Percentiles rank a stretch among this genome's conserved stretches.
Evolutionary conservation across 2,888 invertebrate genomes (phyloP).

Genomic region (Philereme transversata): DNA sequence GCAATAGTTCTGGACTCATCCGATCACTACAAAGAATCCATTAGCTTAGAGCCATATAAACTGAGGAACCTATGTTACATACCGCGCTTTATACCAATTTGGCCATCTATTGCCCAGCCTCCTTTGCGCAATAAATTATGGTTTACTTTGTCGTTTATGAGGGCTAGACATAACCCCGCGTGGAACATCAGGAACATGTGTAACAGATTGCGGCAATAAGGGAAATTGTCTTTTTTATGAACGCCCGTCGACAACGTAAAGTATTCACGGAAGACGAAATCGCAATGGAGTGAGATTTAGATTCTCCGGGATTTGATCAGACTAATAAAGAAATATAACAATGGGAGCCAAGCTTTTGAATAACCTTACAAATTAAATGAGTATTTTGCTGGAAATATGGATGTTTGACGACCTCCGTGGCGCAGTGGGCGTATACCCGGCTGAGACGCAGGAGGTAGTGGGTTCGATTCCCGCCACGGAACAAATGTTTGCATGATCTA

Average conservation of each 20-base stretch:
- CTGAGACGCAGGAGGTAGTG: no score
- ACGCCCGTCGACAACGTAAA: constrained; percentile 73
- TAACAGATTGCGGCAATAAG: constrained; percentile 83
- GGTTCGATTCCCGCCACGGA: no score
- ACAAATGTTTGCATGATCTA: no score
- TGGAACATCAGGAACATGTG: constrained; percentile 65
- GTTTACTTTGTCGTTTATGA: constrained; percentile 84
- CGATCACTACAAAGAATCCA: no score
- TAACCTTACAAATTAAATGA: not conserved
- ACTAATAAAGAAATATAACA: constrained; percentile 16
- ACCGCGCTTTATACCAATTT: no score
- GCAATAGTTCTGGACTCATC: no score
- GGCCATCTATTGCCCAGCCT: no score
- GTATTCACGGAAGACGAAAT: constrained; percentile 64
- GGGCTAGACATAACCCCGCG: constrained; percentile 75
- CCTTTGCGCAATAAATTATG: constrained; percentile 78
- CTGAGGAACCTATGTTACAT: no score
- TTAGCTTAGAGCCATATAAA: no score
- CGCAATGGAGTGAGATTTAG: constrained; percentile 47
- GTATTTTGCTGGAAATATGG: no score
- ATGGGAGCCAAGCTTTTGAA: not conserved
- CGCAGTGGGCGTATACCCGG: no score
- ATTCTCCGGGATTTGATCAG: constrained; percentile 22
- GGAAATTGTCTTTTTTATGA: constrained; percentile 84
- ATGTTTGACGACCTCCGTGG: no score